Conservation (phyloP, 64 coral and sea anemone species). For the Actinia equina region DNA sequence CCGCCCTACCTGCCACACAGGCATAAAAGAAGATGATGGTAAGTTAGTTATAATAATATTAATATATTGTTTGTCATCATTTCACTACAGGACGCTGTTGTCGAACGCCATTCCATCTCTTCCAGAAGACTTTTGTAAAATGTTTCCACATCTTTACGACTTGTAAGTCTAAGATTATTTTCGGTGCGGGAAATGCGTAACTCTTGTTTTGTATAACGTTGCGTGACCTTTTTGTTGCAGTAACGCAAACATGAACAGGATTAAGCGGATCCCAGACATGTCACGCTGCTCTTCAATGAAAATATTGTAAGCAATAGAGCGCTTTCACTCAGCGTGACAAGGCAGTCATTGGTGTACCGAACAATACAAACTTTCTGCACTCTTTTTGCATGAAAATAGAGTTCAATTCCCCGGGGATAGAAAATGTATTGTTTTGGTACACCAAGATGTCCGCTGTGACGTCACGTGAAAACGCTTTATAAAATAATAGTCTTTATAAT, state of each 20-base stretch:
- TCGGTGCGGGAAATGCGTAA: background rate
- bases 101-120: constrained; percentile 31
- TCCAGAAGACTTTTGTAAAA: constrained; percentile 49
- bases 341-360: too few species aligned
- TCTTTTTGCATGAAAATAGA: too few species aligned
- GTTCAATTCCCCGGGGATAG: too few species aligned
- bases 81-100: constrained; percentile 29
- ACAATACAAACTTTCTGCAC: too few species aligned
- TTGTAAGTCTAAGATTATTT: constrained; percentile 40
- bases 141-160: constrained; percentile 36
- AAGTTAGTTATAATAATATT: too few species aligned
- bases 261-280: constrained; percentile 48
- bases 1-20: too few species aligned
- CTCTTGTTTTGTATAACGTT: background rate
- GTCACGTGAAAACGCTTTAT: too few species aligned
- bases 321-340: too few species aligned
- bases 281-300: constrained; percentile 30
- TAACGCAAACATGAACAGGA: constrained; percentile 56
- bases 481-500: too few species aligned
- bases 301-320: constrained; percentile 32
- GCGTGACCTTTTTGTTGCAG: constrained; percentile 4
- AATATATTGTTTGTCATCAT: background rate
- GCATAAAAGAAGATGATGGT: too few species aligned
- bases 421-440: too few species aligned
- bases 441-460: too few species aligned